Evolutionary conservation across 2,113 vertebrate genomes (phyloP).

Genomic region (Tiliqua scincoides): DNA sequence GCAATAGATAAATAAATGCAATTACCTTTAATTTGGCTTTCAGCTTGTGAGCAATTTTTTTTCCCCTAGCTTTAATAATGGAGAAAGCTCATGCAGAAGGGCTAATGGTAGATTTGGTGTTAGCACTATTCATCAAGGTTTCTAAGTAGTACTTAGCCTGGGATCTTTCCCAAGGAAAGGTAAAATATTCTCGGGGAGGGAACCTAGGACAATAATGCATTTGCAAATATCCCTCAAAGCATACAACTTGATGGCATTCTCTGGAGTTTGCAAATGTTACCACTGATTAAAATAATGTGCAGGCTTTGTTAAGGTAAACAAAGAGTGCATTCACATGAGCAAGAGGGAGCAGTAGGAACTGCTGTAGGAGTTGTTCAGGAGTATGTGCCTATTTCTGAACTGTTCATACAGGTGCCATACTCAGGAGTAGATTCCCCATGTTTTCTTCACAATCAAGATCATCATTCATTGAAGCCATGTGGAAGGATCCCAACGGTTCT

Average conservation of each 20-base stretch:
- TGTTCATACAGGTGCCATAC: not conserved
- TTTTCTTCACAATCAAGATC: not conserved
- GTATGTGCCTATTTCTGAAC: not conserved
- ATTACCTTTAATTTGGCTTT: conserved; percentile 75
- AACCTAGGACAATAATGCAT: conserved; percentile 60
- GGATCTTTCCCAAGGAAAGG: conserved; percentile 57
- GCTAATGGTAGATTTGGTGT: conserved; percentile 57
- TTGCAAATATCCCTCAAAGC: conserved; percentile 47
- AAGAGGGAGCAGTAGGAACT: conserved; percentile 2
- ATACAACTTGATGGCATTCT: conserved; percentile 60
- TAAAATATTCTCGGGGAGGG: conserved; percentile 48
- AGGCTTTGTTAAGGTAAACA: conserved; percentile 51
- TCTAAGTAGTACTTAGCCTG: conserved; percentile 65
- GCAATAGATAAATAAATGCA: conserved; percentile 81
- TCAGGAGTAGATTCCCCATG: not conserved
- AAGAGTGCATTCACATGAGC: conserved; percentile 22
- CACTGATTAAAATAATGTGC: conserved; percentile 21
- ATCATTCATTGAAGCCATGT: not conserved
- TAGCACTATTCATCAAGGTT: conserved; percentile 60
- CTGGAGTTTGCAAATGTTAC: conserved; percentile 57
- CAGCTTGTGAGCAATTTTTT: conserved; percentile 44
- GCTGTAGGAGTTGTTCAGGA: not conserved
- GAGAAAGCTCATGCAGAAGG: conserved; percentile 54
- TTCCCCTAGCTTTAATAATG: conserved; percentile 52
- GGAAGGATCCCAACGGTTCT: not conserved